phyloP scores from a whole-genome alignment of 2,113 vertebrate genomes.

The Semnornis frantzii region DNA sequence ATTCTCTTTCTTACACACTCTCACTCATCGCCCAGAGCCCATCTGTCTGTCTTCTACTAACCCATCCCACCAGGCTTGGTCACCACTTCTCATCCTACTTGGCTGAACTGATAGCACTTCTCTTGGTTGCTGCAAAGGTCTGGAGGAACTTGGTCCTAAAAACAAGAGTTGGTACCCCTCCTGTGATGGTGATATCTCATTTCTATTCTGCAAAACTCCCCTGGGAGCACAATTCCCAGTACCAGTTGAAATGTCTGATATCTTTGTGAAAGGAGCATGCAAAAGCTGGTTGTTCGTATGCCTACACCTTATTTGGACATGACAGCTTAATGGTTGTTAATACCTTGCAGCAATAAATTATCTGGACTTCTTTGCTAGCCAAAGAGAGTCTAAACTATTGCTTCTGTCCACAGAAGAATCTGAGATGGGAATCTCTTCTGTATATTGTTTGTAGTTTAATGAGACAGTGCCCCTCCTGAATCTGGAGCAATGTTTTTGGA shows the following conservation, averaged over 20 bases:
- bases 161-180: not conserved
- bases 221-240: not conserved
- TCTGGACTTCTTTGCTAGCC: not conserved
- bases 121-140: not conserved
- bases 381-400: not conserved
- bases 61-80: not conserved
- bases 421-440: not conserved
- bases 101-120: rapidly evolving
- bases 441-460: not conserved
- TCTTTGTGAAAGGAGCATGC: not conserved
- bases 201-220: not conserved
- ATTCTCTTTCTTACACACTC: not conserved
- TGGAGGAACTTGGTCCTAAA: not conserved
- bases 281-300: rapidly evolving
- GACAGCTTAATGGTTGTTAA: not conserved
- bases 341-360: not conserved
- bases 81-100: not conserved
- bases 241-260: not conserved
- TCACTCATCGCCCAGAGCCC: not conserved
- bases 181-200: not conserved
- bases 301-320: not conserved
- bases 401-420: not conserved
- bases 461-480: not conserved
- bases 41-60: not conserved
- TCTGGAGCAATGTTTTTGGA: not conserved